Base-by-base conservation (phyloP, 1,140 invertebrate genomes). In the Coptotermes formosanus region DNA sequence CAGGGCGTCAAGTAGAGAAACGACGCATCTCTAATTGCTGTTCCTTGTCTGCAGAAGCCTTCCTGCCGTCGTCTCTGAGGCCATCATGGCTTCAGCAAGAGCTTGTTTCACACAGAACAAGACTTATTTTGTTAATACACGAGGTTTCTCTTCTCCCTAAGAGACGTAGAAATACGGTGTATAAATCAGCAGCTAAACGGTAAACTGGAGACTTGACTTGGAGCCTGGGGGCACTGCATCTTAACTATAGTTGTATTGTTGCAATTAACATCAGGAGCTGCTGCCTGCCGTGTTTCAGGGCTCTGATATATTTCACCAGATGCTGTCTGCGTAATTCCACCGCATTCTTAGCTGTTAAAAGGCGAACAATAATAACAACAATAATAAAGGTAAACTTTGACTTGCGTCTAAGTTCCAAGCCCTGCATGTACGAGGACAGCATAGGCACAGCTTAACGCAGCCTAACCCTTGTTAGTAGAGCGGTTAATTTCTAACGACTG, bases 151-250 rank as follows among this genome's bases (percentile, higher is more conserved):
- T 75, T 25, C 64, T 75, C 64, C 64, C 48, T 25, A 11, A 43
- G 82, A 83, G 82, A 83, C 82, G 48, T 83, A 43, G 82, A 83
- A 83, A 83, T 83, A 83, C 82, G 11, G 32, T 83, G 32, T 19
- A 83, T 83, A 83, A 83, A 83, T 83, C 82, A 83, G 38, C 12
- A 11, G 48, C n/a, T 52, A 83, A 83, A 83, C 82, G 82, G 82
- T 52, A 83, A 52, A 83, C 82, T n/a, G 43, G 82, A 83, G 82
- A 83, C 82, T 83, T 83, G 82, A 83, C 25, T 83, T 83, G 43
- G 25, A 9, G 23, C 23, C 82, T 45, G 82, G 82, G 82, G 44
- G 82, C 48, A 25, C 38, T 83, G 82, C 82, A 83, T 83, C 82
- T 83, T 83, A 75, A 83, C 82, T 83, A 83, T 43, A 83, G 25